Base-by-base conservation (phyloP, 2,888 invertebrate species). In the Chloromyia formosa region DNA sequence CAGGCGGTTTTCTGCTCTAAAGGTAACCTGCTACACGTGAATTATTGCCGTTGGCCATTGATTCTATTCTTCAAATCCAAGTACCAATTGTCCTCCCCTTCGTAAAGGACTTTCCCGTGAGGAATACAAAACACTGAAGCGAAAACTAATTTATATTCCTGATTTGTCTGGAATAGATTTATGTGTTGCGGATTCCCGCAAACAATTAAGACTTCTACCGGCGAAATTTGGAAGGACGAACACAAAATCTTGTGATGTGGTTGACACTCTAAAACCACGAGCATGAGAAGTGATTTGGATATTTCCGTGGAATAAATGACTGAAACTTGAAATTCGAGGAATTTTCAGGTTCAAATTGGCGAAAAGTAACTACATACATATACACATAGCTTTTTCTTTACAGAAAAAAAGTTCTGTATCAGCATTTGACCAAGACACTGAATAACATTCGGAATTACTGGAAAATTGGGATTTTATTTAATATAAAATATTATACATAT, bases 61-160 rank as follows among this genome's bases (percentile, higher is more conserved):
- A 56, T 27, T 45, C 53, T 20, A 14, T 9, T 12, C 9, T 27
- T 27, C 54, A 69, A 35, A n/a, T n/a, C n/a, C n/a, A 35, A 54
- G 35, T 18, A 27, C 54, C 69, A 22, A 54, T 56, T 35, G 69
- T 69, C 56, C 69, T 56, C 16, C 16, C 54, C 54, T 27, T n/a
- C n/a, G n/a, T 12, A n/a, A 27, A 56, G 35, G 54, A n/a, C 20
- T 64, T 64, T 64, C 64, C n/a, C 16, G 12, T 56, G 23, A 53
- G n/a, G 27, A 56, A 35, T 56, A 54, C 56, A 16, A 35, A 69
- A 53, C 54, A 64, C 27, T 54, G 27, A 56, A 69, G 22, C 56
- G n/a, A 27, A 72, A 74, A 74, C 74, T 74, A 74, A 74, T 74
- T 74, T 74, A 58, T 74, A 74, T 74, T 74, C 74, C 60, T 74